Evolutionary conservation across 2,113 vertebrate genomes (phyloP), one percentile per base, ranked within the genome.

Genomic region (Neodontobutis hainanensis): DNA sequence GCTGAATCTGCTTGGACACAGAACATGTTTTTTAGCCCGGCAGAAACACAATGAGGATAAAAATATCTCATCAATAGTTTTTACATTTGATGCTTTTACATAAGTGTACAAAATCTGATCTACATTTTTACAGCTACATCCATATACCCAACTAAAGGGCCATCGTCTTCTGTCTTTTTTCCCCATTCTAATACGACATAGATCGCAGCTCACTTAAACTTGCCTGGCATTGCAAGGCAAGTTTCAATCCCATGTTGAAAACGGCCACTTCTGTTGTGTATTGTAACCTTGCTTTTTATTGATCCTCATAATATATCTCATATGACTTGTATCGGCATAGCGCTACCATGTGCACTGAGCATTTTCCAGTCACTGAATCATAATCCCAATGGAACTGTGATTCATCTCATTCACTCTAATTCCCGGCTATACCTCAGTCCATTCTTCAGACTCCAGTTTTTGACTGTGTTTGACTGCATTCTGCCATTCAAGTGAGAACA

Each of bases 391-490:
- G 63, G 70, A 79, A 62, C 56, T 16, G 59, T 42, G 72, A 80
- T 80, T 78, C 50, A 73, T 74, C 83, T 62, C 61, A 86, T 83
- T 83, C 80, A 85, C 63, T 40, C 65, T 68, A 51, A 71, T 83
- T 75, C 62, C 40, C 56, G 62, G 55, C 27, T 68, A 64, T 81
- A 69, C 76, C 68, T 68, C 57, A 35, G 73, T 80, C 70, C 65
- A 64, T 70, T 38, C 56, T 47, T 74, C 66, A 47, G 66, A 50
- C 59, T 55, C 40, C 53, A 49, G 7, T 50, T 76, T 84, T 65
- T 68, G 53, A 75, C 75, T 80, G 67, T 62, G 79, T 53, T 68
- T 48, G 38, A 27, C 85, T 77, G 38, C 43, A 74, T 68, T 78
- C 61, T 75, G 67, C 78, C 77, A 77, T 82, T 78, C 64, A 60